Conservation (phyloP, 2,113 vertebrate genomes). For the Passer montanus region DNA sequence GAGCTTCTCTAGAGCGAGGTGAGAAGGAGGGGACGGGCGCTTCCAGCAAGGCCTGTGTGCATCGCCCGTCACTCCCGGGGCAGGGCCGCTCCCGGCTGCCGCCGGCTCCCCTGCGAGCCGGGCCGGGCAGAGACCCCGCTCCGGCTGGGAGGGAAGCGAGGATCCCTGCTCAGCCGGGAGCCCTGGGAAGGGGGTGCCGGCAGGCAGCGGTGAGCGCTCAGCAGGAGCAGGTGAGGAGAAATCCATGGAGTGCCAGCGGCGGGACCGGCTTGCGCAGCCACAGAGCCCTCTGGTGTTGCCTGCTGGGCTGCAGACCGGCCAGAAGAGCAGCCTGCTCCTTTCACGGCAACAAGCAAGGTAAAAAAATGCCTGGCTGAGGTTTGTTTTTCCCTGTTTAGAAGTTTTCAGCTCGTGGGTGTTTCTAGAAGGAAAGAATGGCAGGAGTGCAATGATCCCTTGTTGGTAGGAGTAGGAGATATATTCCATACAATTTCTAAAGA, state of each 20-base stretch:
- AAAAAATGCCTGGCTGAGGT: background rate
- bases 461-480: background rate
- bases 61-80: background rate
- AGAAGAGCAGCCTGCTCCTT: background rate
- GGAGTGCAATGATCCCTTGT: background rate
- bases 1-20: too few species aligned
- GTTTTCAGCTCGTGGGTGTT: background rate
- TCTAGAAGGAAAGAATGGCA: background rate
- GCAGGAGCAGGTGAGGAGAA: background rate
- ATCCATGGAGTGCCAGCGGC: fast-evolving
- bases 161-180: fast-evolving
- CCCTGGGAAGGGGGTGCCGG: background rate
- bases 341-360: background rate
- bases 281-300: constrained; percentile 58
- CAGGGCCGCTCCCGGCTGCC: background rate
- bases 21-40: background rate
- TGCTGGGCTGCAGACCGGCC: background rate
- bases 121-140: fast-evolving
- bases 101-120: too few species aligned
- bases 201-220: background rate
- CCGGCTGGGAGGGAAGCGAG: background rate
- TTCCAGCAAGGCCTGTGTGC: too few species aligned
- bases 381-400: fast-evolving
- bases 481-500: background rate
- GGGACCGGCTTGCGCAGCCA: constrained; percentile 27